Evolutionary conservation across 2,797 vertebrate genomes (phyloP).

Genomic region (Falco cherrug): DNA sequence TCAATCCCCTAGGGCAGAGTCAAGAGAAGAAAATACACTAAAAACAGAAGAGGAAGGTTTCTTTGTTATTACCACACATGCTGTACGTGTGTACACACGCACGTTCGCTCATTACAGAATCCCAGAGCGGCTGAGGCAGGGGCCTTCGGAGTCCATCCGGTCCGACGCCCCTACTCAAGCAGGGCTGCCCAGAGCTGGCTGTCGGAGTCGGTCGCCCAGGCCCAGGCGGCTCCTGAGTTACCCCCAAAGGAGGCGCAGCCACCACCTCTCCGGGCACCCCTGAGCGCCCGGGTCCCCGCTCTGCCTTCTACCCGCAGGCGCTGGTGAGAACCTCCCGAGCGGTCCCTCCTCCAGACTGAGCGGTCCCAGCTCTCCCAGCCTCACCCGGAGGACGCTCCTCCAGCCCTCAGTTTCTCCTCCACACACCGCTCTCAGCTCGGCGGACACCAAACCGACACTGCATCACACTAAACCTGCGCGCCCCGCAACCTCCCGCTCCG

Average conservation of each 20-base stretch:
- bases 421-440: background rate
- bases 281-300: background rate
- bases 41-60: rapidly evolving
- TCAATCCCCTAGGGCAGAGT: background rate
- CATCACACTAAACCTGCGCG: background rate
- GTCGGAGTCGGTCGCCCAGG: too few relatives aligned
- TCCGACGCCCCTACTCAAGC: background rate
- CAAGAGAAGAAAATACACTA: background rate
- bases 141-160: too few relatives aligned
- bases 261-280: background rate
- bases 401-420: background rate
- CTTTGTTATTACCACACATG: background rate
- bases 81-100: rapidly evolving
- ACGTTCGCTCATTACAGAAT: background rate
- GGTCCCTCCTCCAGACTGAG: background rate
- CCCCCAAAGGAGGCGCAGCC: background rate
- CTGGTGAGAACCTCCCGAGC: background rate
- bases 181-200: background rate
- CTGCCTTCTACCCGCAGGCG: background rate
- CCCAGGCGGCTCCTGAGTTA: background rate
- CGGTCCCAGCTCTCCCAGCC: background rate
- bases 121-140: background rate
- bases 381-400: background rate
- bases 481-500: background rate
- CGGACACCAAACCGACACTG: rapidly evolving